phyloP scores from a whole-genome alignment of 2,113 vertebrate genomes.

The Cyrtonyx montezumae region DNA sequence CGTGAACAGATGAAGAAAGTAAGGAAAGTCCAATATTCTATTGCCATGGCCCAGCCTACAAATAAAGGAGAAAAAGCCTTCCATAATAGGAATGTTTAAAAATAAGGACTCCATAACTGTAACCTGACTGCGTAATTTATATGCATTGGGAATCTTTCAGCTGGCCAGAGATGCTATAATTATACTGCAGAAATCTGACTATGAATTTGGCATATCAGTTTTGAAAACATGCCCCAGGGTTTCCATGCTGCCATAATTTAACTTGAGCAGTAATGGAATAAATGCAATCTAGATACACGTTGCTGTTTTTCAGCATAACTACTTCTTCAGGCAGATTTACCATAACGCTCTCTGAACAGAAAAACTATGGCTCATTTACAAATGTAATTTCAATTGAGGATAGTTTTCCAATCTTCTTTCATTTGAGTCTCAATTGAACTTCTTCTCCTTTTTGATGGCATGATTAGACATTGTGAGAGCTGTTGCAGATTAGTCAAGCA shows the following conservation, averaged over 20 bases:
- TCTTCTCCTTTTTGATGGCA: constrained; percentile 86
- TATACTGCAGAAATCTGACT: constrained; percentile 46
- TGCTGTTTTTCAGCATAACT: constrained; percentile 73
- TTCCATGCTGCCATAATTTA: constrained; percentile 60
- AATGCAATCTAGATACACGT: constrained; percentile 65
- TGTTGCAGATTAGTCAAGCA: constrained; percentile 90
- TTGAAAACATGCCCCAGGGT: constrained; percentile 57
- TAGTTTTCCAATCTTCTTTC: constrained; percentile 89
- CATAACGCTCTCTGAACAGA: constrained; percentile 78
- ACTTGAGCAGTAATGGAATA: constrained; percentile 67
- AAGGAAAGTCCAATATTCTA: not conserved
- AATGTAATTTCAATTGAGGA: constrained; percentile 91
- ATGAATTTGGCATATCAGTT: constrained; percentile 48
- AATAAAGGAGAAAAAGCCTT: not conserved
- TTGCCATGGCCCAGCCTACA: not conserved
- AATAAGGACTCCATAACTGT: not conserved
- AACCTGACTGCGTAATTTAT: constrained; percentile 21
- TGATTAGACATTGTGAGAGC: constrained; percentile 92
- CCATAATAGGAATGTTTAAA: not conserved
- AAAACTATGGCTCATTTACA: constrained; percentile 91
- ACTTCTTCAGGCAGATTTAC: constrained; percentile 80
- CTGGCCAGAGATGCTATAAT: constrained; percentile 34
- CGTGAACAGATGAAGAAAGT: not conserved
- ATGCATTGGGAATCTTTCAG: constrained; percentile 45
- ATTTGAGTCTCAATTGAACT: constrained; percentile 86